These are phyloP conservation scores for Formica selysi DNA, from an alignment of 1,140 invertebrate genomes.

Conservation along the genomic window DNA sequence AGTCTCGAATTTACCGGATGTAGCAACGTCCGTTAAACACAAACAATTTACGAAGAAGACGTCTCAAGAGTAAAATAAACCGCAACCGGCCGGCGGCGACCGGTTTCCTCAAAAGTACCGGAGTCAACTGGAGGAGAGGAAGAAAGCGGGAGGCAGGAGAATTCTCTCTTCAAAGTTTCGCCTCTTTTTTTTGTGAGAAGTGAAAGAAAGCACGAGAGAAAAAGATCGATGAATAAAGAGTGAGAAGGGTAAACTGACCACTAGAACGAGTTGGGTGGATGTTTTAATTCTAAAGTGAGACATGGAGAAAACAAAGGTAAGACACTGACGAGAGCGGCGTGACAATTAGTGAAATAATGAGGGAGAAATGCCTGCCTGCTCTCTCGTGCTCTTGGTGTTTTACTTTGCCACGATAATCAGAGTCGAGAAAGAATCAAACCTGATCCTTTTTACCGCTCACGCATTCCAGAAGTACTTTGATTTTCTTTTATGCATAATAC, in stretches of 20 bases:
- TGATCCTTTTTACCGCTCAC: slow-evolving; percentile 25
- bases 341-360: slow-evolving; percentile 74
- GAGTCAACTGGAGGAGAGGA: neutral
- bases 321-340: slow-evolving; percentile 8
- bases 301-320: slow-evolving; percentile 55
- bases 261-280: slow-evolving; percentile 33
- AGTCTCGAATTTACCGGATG: slow-evolving; percentile 58
- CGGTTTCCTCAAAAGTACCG: slow-evolving; percentile 44
- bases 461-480: slow-evolving; percentile 43
- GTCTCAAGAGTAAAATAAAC: slow-evolving; percentile 47
- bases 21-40: slow-evolving; percentile 45
- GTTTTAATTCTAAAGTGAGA: slow-evolving; percentile 66
- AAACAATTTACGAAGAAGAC: slow-evolving; percentile 46
- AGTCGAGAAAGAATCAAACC: neutral
- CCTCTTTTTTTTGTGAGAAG: neutral
- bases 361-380: slow-evolving; percentile 21
- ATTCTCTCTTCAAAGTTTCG: slow-evolving; percentile 38
- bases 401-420: neutral
- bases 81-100: slow-evolving; percentile 41
- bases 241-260: neutral
- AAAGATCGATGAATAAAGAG: slow-evolving; percentile 50
- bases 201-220: slow-evolving; percentile 28
- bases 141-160: neutral
- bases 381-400: slow-evolving; percentile 19
- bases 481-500: neutral